Percentiles rank a stretch among this genome's conserved stretches.
phyloP scores from a whole-genome alignment of 1,140 invertebrate species.

The Lordiphosa mommai region DNA sequence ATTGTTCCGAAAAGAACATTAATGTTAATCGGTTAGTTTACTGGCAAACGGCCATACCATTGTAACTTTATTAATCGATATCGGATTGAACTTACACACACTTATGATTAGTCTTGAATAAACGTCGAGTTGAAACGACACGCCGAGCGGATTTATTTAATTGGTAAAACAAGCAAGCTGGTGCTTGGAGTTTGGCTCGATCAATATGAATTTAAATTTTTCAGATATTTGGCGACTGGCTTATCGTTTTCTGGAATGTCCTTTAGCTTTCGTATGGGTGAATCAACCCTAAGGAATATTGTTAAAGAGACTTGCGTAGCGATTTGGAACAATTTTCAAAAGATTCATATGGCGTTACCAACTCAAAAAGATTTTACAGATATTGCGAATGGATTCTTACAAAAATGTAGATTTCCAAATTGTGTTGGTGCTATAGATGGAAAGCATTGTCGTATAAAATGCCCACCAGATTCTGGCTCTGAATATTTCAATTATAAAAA shows the following conservation, averaged over 20 bases:
- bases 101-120: no score
- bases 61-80: no score
- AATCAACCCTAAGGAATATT: not conserved
- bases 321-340: not conserved
- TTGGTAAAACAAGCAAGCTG: no score
- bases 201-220: not conserved
- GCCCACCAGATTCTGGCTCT: slow-evolving; percentile 1
- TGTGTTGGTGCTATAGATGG: not conserved
- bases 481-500: slow-evolving; percentile 4
- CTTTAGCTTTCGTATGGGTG: slow-evolving; percentile 1
- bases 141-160: no score
- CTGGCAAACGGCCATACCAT: no score
- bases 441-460: no score
- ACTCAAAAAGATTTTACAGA: not conserved
- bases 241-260: not conserved
- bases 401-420: slow-evolving; percentile 1
- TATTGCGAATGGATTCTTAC: not conserved
- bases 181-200: no score
- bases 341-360: not conserved
- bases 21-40: no score
- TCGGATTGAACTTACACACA: no score
- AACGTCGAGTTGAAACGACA: no score
- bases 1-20: no score
- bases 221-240: not conserved
- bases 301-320: not conserved